phyloP scores from a whole-genome alignment of 2,888 invertebrate genomes.

The Blomia tropicalis region DNA sequence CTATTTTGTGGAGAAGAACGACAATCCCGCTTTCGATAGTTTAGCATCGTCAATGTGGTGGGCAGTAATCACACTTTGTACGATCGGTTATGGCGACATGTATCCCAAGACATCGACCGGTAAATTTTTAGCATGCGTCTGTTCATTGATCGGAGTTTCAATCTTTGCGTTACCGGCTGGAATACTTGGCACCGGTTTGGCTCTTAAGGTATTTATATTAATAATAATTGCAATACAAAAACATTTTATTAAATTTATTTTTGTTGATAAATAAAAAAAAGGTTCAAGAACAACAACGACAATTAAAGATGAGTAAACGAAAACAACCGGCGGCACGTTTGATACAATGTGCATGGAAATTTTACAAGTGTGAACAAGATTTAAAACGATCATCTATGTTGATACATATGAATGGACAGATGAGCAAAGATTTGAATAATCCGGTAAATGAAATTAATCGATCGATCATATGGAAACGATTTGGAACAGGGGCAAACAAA shows the following conservation, averaged over 20 bases:
- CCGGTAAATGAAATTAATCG: background rate
- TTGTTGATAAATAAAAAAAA: background rate
- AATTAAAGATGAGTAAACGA: constrained; percentile 13
- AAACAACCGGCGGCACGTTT: constrained; percentile 14
- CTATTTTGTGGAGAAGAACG: constrained; percentile 16
- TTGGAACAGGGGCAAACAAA: constrained; percentile 3
- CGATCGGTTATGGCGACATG: constrained; percentile 16
- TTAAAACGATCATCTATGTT: background rate
- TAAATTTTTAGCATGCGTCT: constrained; percentile 12
- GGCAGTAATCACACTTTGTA: constrained; percentile 15
- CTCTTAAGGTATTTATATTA: constrained; percentile 15
- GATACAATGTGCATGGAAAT: constrained; percentile 15
- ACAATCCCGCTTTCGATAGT: constrained; percentile 5
- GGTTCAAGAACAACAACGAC: constrained; percentile 17
- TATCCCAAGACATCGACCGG: constrained; percentile 15
- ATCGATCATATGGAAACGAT: constrained; percentile 3
- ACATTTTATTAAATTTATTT: background rate
- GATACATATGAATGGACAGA: background rate
- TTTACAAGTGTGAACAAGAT: background rate
- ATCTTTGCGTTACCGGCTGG: constrained; percentile 20
- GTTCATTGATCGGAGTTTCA: constrained; percentile 15
- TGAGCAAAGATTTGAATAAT: constrained; percentile 3
- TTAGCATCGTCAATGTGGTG: constrained; percentile 17
- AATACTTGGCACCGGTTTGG: constrained; percentile 19
- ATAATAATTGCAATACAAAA: too few species aligned